Conservation (phyloP, 2,113 vertebrate species). For the Takifugu bimaculatus region DNA sequence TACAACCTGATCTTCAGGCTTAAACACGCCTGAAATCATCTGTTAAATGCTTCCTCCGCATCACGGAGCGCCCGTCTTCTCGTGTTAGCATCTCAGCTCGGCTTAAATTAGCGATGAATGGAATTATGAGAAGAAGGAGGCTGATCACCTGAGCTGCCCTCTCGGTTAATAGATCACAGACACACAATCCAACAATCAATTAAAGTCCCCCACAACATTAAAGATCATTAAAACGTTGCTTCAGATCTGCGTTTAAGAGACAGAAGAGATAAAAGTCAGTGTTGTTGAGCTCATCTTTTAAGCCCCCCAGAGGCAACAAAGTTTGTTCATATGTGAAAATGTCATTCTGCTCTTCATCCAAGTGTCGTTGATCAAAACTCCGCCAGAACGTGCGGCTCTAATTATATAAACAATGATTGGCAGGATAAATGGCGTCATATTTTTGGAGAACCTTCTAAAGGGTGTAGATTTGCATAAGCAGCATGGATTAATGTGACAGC, state of each 20-base stretch:
- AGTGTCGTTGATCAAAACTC: slow-evolving; percentile 61
- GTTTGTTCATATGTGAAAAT: slow-evolving; percentile 20
- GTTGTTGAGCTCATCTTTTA: slow-evolving; percentile 10
- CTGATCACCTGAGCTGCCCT: no score
- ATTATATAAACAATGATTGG: slow-evolving; percentile 75
- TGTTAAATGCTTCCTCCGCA: slow-evolving; percentile 40
- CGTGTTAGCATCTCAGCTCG: slow-evolving; percentile 23
- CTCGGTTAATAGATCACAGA: no score
- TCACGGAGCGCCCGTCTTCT: slow-evolving; percentile 27
- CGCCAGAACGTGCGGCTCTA: slow-evolving; percentile 37
- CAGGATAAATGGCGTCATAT: slow-evolving; percentile 71
- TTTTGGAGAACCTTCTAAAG: slow-evolving; percentile 71
- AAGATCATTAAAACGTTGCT: no score
- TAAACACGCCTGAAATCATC: slow-evolving; percentile 58
- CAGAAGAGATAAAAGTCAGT: no score
- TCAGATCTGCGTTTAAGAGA: no score
- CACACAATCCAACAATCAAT: no score
- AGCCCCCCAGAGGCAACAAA: slow-evolving; percentile 17
- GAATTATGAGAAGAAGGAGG: no score
- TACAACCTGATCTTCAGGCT: slow-evolving; percentile 34
- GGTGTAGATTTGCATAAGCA: slow-evolving; percentile 76
- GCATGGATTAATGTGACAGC: slow-evolving; percentile 63
- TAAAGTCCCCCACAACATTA: no score
- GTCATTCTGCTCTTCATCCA: slow-evolving; percentile 24
- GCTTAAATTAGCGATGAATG: neutral